Percentiles rank a stretch among this genome's conserved stretches.
phyloP scores from a whole-genome alignment of 2,797 vertebrate species.

The Poeciliopsis presidionis region DNA sequence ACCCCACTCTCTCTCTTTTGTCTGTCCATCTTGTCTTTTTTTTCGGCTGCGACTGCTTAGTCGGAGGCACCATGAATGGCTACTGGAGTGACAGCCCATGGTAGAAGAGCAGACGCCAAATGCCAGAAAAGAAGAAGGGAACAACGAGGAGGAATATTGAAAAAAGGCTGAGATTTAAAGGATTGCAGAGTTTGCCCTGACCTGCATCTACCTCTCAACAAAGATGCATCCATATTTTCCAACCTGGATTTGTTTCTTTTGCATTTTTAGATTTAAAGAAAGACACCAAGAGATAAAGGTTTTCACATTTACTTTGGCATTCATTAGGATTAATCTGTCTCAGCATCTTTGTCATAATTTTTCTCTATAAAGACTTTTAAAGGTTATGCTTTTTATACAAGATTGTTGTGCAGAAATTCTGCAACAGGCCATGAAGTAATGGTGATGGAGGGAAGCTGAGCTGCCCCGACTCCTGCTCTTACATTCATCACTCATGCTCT shows the following conservation, averaged over 20 bases:
- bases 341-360: neutral
- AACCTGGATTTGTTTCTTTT: slow-evolving; percentile 13
- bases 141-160: slow-evolving; percentile 49
- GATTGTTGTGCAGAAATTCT: neutral
- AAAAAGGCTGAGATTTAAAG: slow-evolving; percentile 70
- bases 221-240: slow-evolving; percentile 51
- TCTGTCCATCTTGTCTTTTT: slow-evolving; percentile 68
- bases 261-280: slow-evolving; percentile 10
- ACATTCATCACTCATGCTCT: neutral
- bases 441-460: neutral
- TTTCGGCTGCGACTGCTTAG: slow-evolving; percentile 67
- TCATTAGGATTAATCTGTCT: neutral
- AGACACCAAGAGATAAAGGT: slow-evolving; percentile 1
- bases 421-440: neutral
- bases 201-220: slow-evolving; percentile 69
- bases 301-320: neutral
- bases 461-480: neutral
- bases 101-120: slow-evolving; percentile 69
- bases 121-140: slow-evolving; percentile 42
- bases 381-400: neutral
- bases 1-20: slow-evolving; percentile 40
- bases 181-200: slow-evolving; percentile 41
- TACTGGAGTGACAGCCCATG: slow-evolving; percentile 86
- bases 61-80: slow-evolving; percentile 82
- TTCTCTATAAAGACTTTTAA: neutral